Conservation (phyloP, 2,888 invertebrate genomes). For the Rapana venosa region DNA sequence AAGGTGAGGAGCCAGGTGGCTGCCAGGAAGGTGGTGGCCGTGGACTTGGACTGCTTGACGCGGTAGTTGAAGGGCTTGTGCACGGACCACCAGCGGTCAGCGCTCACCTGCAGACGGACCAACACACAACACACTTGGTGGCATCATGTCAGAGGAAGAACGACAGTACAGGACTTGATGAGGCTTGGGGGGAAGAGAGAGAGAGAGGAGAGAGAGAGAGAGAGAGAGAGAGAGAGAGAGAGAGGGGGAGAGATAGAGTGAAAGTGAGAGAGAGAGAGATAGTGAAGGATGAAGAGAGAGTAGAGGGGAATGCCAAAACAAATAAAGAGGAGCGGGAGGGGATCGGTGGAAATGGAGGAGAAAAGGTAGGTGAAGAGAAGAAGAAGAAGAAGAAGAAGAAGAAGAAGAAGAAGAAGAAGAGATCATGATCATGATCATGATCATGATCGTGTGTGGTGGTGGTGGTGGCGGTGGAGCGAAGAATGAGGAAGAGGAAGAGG, state of each 20-base stretch:
- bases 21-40: constrained; percentile 57
- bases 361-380: neutral
- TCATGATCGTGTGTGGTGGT: too few species aligned
- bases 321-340: neutral
- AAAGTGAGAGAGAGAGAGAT: neutral
- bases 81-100: constrained; percentile 72
- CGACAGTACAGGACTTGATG: neutral
- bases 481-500: too few species aligned
- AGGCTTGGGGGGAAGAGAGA: too few species aligned
- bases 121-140: neutral
- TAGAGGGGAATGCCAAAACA: neutral
- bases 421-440: too few species aligned
- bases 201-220: neutral
- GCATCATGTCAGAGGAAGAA: neutral
- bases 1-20: constrained; percentile 63
- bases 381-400: neutral
- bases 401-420: too few species aligned
- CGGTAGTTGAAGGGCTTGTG: constrained; percentile 70
- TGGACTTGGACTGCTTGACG: constrained; percentile 60
- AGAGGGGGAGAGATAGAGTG: neutral
- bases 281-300: neutral
- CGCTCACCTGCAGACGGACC: constrained; percentile 57
- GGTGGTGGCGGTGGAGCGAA: too few species aligned
- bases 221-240: constrained; percentile 18
- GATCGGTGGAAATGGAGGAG: neutral